phyloP scores from a whole-genome alignment of 2,888 invertebrate genomes.

The Lepeophtheirus nordmannii region DNA sequence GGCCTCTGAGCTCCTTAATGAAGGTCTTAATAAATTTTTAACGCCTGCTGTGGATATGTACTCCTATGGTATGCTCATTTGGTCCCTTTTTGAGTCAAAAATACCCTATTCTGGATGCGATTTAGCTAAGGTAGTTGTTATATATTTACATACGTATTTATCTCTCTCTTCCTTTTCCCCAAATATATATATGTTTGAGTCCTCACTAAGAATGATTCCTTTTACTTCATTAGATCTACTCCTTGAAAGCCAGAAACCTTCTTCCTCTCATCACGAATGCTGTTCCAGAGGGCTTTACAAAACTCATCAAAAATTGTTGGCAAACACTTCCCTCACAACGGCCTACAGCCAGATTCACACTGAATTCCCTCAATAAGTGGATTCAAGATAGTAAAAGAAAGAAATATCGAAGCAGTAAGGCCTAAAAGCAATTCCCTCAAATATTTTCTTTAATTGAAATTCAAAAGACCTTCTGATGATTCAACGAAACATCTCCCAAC shows the following conservation, averaged over 20 bases:
- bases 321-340: background rate
- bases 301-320: background rate
- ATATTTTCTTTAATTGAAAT: too few relatives aligned
- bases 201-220: background rate
- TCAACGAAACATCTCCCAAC: too few relatives aligned
- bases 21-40: background rate
- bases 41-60: background rate
- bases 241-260: background rate
- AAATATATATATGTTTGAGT: background rate
- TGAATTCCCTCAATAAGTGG: background rate
- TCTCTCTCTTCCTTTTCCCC: too few relatives aligned
- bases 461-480: too few relatives aligned
- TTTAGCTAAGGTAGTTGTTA: too few relatives aligned
- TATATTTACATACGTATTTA: too few relatives aligned
- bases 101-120: too few relatives aligned
- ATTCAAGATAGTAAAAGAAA: background rate
- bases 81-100: background rate
- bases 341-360: background rate
- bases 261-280: background rate
- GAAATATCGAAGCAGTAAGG: background rate
- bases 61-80: background rate
- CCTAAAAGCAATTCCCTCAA: background rate
- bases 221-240: background rate
- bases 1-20: background rate
- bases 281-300: background rate